Conservation (phyloP, 2,888 invertebrate genomes). For the Euplagia quadripunctaria region DNA sequence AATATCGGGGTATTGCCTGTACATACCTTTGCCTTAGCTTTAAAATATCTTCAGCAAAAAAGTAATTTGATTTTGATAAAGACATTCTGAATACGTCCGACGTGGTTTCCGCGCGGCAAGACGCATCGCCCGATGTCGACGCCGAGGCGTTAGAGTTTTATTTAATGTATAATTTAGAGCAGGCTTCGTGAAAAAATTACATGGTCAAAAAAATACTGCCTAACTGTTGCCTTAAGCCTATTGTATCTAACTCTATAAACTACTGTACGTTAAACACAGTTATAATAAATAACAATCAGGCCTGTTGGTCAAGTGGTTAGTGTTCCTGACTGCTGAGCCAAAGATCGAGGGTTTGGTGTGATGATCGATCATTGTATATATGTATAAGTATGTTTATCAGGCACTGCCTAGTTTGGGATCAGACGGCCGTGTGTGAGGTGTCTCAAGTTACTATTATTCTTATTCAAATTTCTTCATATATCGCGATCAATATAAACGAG, state of each 20-base stretch:
- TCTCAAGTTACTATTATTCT: background rate
- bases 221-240: slow-evolving; percentile 4
- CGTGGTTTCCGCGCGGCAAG: no score
- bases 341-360: background rate
- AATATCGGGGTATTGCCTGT: no score
- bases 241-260: slow-evolving; percentile 12
- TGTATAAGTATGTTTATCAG: background rate
- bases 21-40: no score
- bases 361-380: background rate
- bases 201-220: background rate
- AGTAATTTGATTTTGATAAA: no score
- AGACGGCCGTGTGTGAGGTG: background rate
- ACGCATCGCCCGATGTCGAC: no score
- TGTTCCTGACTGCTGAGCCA: background rate
- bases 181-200: no score
- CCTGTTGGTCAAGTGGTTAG: background rate
- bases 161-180: no score
- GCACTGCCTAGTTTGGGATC: background rate
- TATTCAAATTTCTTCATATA: slow-evolving; percentile 28
- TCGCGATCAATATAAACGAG: slow-evolving; percentile 45
- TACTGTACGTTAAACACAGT: background rate
- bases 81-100: no score
- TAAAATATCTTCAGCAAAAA: no score
- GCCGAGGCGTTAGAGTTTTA: no score
- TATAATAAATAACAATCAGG: slow-evolving; percentile 5